phyloP scores from a whole-genome alignment of 2,888 invertebrate genomes.

The Patella ulyssiponensis region DNA sequence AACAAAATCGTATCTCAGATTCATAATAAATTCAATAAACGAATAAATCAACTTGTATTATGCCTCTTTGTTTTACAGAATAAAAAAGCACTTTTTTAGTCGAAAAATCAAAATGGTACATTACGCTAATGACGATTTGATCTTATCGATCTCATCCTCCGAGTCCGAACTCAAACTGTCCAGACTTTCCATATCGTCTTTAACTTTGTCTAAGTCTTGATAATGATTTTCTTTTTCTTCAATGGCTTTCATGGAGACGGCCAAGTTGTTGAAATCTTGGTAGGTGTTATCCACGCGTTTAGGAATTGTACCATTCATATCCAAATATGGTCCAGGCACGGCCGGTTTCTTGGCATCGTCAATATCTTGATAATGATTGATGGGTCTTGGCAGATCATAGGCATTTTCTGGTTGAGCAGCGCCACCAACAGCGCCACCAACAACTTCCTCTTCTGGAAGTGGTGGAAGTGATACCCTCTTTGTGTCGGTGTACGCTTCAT shows the following conservation, averaged over 20 bases:
- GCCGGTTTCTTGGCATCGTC: neutral
- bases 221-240: conserved; percentile 22
- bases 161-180: neutral
- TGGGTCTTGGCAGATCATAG: neutral
- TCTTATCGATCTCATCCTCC: neutral
- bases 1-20: too few relatives aligned
- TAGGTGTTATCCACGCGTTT: neutral
- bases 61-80: too few relatives aligned
- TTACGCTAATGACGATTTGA: neutral
- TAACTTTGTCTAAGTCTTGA: conserved; percentile 18
- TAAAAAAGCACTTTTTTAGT: too few relatives aligned
- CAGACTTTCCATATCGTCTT: neutral
- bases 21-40: too few relatives aligned
- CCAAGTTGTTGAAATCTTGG: neutral
- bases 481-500: too few relatives aligned
- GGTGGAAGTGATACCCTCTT: too few relatives aligned
- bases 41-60: too few relatives aligned
- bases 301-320: neutral
- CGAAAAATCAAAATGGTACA: neutral
- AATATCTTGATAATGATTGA: neutral
- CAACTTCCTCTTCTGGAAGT: too few relatives aligned
- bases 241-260: neutral
- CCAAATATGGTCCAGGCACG: neutral
- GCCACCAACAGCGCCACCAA: neutral
- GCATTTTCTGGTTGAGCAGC: neutral